Evolutionary conservation across 2,113 vertebrate genomes (phyloP).

Genomic region (Trochalopteron elliotii): DNA sequence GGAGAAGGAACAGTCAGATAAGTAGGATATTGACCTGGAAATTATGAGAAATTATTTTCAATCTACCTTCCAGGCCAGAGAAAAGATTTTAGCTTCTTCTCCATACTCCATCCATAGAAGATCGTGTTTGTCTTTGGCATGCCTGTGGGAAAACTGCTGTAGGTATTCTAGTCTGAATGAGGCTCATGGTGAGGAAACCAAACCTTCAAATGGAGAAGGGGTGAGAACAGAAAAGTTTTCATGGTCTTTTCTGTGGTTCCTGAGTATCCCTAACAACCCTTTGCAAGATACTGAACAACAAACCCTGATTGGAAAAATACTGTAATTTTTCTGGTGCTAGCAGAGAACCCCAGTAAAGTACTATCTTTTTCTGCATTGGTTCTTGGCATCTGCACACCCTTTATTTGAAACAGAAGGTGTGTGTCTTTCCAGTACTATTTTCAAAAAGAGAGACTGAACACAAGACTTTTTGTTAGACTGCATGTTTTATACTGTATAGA

Average conservation of each 20-base stretch:
- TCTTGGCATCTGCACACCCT: accelerated
- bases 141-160: background rate
- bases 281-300: background rate
- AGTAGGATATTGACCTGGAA: background rate
- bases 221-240: background rate
- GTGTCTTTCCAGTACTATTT: background rate
- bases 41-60: background rate
- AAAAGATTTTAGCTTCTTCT: background rate
- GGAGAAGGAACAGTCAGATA: background rate
- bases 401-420: background rate
- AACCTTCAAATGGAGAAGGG: background rate
- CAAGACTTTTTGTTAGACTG: background rate
- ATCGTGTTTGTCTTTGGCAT: background rate
- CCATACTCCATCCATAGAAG: background rate
- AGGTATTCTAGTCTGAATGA: background rate
- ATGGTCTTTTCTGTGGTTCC: background rate
- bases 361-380: background rate
- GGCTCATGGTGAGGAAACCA: background rate
- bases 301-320: background rate
- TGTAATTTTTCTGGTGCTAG: background rate
- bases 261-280: background rate
- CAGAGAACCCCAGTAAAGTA: background rate
- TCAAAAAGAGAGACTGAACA: background rate
- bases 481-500: background rate
- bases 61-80: background rate